Evolutionary conservation across 2,888 invertebrate genomes (phyloP).

Genomic region (Sarcophaga variegata): DNA sequence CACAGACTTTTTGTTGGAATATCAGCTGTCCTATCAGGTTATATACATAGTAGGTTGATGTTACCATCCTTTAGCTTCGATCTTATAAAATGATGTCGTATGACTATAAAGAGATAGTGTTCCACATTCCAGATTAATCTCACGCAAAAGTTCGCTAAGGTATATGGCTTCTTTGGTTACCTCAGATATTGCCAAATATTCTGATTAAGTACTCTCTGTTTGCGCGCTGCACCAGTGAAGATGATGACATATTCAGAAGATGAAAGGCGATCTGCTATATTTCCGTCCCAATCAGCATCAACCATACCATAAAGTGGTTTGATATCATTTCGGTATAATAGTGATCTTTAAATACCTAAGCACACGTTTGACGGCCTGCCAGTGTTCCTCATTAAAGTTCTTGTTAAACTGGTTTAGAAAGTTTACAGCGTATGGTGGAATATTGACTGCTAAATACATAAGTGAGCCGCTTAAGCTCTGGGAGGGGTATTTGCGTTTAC

Average conservation of each 20-base stretch:
- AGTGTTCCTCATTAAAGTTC: constrained; percentile 61
- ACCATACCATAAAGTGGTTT: constrained; percentile 54
- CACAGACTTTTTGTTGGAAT: no score
- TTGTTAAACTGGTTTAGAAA: constrained; percentile 60
- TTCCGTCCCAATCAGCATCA: constrained; percentile 67
- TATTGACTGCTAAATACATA: constrained; percentile 59
- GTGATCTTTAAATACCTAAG: constrained; percentile 53
- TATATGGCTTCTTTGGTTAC: constrained; percentile 63
- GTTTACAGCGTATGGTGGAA: constrained; percentile 53
- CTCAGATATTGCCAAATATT: constrained; percentile 64
- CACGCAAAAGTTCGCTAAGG: constrained; percentile 31
- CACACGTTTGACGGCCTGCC: constrained; percentile 66
- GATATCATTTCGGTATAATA: constrained; percentile 40
- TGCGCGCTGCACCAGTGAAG: constrained; percentile 62
- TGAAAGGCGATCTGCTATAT: constrained; percentile 56
- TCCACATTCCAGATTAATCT: not conserved
- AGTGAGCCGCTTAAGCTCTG: constrained; percentile 60
- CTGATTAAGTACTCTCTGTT: constrained; percentile 66
- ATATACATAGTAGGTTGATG: constrained; percentile 22
- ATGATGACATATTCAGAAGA: constrained; percentile 14
- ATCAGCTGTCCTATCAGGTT: no score
- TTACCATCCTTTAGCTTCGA: constrained; percentile 39
- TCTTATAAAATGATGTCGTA: constrained; percentile 36
- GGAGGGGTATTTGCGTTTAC: constrained; percentile 50
- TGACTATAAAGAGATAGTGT: no score